Base-by-base conservation (phyloP, 2,797 vertebrate species). In the Falco rusticolus region DNA sequence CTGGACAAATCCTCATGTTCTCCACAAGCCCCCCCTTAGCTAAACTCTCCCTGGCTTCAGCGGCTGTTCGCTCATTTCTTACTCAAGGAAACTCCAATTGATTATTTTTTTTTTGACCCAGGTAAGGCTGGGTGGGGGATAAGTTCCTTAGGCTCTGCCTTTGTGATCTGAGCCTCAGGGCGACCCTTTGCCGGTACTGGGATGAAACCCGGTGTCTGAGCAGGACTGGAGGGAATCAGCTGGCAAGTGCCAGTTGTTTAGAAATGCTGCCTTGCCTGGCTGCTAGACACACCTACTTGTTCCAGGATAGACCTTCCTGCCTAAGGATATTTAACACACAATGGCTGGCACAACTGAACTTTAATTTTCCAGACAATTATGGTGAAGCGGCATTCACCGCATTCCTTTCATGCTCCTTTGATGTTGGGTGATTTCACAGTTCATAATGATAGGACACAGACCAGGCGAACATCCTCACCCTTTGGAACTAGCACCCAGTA, bases 341-440 rank as follows among this genome's bases (percentile, higher is more conserved):
- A 97, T 92, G 92, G 93, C 91, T 98, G 98, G 98, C 98, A 94
- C 92, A 39, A 82, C 87, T 56, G 17, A 76, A 34, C 87, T 43
- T 92, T 91, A 77, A 83, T 98, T 98, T 98, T 95, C 97, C 97
- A 65, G 95, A 87, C 84, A 72, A 74, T 97, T 95, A 92, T 28
- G 80, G 96, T 81, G 88, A 97, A 96, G 94, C 82, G 92, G 93
- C 97, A 82, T 96, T 95, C 85, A 84, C 96, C 93, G 2, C 97
- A 97, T 98, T 97, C 97, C 94, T 87, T 92, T 95, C 94, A 54
- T 84, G 81, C 85, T 88, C 74, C 98, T 98, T 98, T 98, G 98
- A 97, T 97, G 95, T 91, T 61, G 94, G 93, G 70, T 45, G 93
- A 97, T 96, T 98, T 97, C 97, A 87, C 95, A 45, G 90, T 77